Conservation (phyloP, 2,113 vertebrate genomes). For the Caranx ignobilis region DNA sequence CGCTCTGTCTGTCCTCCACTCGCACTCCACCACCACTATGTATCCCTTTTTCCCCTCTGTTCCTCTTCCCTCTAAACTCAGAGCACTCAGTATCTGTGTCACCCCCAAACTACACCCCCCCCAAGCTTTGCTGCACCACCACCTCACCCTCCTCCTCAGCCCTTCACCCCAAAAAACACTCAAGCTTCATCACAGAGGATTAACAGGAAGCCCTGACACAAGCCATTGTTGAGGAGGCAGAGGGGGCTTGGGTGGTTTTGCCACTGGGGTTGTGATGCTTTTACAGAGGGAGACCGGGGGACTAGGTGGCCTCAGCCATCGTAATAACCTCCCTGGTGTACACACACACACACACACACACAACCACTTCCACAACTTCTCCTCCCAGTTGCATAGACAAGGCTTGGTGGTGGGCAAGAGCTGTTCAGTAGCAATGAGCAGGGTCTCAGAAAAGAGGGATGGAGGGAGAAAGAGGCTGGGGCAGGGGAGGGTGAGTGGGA, state of each 20-base stretch:
- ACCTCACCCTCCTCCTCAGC: conserved; percentile 56
- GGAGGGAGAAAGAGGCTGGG: conserved; percentile 28
- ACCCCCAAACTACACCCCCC: conserved; percentile 39
- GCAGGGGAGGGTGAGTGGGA: conserved; percentile 29
- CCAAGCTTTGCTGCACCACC: conserved; percentile 48
- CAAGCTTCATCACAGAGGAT: conserved; percentile 82
- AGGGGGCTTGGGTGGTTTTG: conserved; percentile 80
- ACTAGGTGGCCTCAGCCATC: conserved; percentile 51
- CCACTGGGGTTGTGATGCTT: conserved; percentile 68
- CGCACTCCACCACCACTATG: conserved; percentile 64
- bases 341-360: conserved; percentile 18
- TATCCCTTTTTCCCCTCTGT: conserved; percentile 41
- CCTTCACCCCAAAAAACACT: conserved; percentile 71
- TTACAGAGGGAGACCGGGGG: conserved; percentile 52
- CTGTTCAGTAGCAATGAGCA: conserved; percentile 46
- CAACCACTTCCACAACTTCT: conserved; percentile 30
- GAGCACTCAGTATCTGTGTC: conserved; percentile 42
- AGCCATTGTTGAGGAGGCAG: conserved; percentile 74
- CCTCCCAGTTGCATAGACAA: conserved; percentile 15
- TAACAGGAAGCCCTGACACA: conserved; percentile 81
- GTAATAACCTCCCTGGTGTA: conserved; percentile 43
- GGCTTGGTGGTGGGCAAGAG: conserved; percentile 23
- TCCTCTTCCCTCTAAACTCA: conserved; percentile 36
- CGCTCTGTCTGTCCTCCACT: conserved; percentile 73
- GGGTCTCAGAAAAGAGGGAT: conserved; percentile 45